These are phyloP conservation scores for Ischnura elegans DNA, from an alignment of 2,888 invertebrate genomes.

Conservation along the genomic window DNA sequence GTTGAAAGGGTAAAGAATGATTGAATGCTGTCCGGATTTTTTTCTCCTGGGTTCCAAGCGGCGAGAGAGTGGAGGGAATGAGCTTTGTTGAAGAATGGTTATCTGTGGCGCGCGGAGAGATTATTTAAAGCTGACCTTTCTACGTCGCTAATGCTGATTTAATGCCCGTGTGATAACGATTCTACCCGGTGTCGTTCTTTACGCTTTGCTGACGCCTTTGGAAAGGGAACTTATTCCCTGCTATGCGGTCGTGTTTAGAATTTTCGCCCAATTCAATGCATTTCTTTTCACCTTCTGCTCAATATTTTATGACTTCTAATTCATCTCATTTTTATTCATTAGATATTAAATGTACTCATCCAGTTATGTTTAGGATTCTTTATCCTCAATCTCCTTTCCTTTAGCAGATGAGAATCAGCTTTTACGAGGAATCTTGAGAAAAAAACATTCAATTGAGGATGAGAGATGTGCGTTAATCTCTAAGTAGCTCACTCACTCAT, in stretches of 20 bases:
- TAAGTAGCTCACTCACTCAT: no score
- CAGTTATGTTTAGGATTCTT: no score
- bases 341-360: no score
- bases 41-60: neutral
- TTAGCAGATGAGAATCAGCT: no score
- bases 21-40: conserved; percentile 16
- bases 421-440: no score
- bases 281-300: no score
- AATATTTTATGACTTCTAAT: no score
- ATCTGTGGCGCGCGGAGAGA: neutral
- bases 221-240: neutral
- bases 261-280: no score
- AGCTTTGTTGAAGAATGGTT: neutral
- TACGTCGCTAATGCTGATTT: neutral
- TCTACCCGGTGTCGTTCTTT: neutral
- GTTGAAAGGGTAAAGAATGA: neutral
- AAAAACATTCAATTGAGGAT: no score
- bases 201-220: neutral
- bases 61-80: neutral
- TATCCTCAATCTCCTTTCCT: no score
- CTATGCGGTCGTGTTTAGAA: neutral
- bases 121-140: neutral
- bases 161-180: neutral
- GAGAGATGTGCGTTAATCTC: no score
- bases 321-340: no score